Evolutionary conservation across 30 jellyfish, hydroid and myxozoan species (phyloP).

Genomic region (Nemopilema nomurai): DNA sequence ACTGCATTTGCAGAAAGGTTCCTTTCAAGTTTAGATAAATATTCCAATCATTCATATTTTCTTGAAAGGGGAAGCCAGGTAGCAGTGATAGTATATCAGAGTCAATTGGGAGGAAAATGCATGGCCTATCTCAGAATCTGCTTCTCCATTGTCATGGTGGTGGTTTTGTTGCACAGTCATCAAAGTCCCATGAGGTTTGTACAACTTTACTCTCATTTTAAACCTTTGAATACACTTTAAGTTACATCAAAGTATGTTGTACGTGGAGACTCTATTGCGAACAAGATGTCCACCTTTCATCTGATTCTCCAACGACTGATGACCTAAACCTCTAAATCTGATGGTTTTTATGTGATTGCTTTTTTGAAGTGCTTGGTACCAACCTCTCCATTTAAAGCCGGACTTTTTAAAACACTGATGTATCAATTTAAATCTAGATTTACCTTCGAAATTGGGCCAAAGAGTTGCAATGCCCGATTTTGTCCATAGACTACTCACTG

Average conservation of each 20-base stretch:
- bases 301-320: too few species aligned
- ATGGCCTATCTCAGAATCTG: slow-evolving; percentile 71
- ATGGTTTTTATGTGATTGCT: too few species aligned
- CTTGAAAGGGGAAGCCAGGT: slow-evolving; percentile 45
- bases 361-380: too few species aligned
- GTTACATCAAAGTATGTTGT: too few species aligned
- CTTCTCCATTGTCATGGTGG: slow-evolving; percentile 99
- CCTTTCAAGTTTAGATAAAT: too few species aligned
- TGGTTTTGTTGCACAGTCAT: slow-evolving; percentile 99
- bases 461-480: slow-evolving; percentile 86
- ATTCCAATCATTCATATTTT: too few species aligned
- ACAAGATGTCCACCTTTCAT: too few species aligned
- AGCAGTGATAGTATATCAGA: slow-evolving; percentile 58
- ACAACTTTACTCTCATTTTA: neutral
- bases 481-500: slow-evolving; percentile 91
- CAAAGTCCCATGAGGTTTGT: slow-evolving; percentile 96
- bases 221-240: neutral
- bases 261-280: too few species aligned
- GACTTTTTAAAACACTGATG: too few species aligned
- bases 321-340: too few species aligned
- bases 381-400: too few species aligned
- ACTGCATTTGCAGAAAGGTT: too few species aligned
- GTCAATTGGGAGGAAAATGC: slow-evolving; percentile 58
- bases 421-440: slow-evolving; percentile 38
- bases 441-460: slow-evolving; percentile 95